Base-by-base conservation (phyloP, 2,797 vertebrate genomes). In the Coregonus ussuriensis region DNA sequence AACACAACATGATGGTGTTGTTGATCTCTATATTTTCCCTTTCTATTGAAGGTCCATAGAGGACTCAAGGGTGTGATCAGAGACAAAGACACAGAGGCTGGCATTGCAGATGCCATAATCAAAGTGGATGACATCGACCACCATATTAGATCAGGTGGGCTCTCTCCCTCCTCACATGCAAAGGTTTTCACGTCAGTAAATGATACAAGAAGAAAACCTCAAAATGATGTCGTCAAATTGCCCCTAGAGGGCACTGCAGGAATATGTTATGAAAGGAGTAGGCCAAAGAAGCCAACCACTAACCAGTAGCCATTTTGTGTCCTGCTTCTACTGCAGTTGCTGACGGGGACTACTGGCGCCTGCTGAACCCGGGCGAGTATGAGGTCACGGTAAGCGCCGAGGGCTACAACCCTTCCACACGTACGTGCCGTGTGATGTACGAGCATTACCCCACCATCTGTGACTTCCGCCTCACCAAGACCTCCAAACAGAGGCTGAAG, bases 301-400 rank as follows among this genome's bases (percentile, higher is more conserved):
- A 54, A 65, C 18, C 41, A 15, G 6, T 11, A 53, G 47, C 9
- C 1, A 72, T 21, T 3, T 15, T 52, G 13, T 68, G 14, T 65
- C 9, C 62, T 72, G 33, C n/a, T 14, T 25, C 4, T 16, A 1
- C 70, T 0, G 56, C 74, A 98, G 97, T 96, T 16, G 63, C 87
- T 6, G 95, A 91, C 0, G 97, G 97, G 0, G 97, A 99, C 89
- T 99, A 97, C 91, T 99, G 97, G 97, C 95, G 97, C 2, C 93
- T 98, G 41, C 91, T 98, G 83, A 99, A 97, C 83, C 97, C 97
- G 0, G 97, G 97, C 0, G 95, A 97, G 67, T 99, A 99, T 51
- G 89, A 94, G 79, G 93, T 98, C 79, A 94, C 93, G 0, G 96
- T 95, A 2, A 93, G 93, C 77, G 96, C 96, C 0, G 93, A 93